Percentiles rank a stretch among this genome's conserved stretches.
Evolutionary conservation across 2,797 vertebrate species (phyloP).

Genomic region (Onychomys torridus): DNA sequence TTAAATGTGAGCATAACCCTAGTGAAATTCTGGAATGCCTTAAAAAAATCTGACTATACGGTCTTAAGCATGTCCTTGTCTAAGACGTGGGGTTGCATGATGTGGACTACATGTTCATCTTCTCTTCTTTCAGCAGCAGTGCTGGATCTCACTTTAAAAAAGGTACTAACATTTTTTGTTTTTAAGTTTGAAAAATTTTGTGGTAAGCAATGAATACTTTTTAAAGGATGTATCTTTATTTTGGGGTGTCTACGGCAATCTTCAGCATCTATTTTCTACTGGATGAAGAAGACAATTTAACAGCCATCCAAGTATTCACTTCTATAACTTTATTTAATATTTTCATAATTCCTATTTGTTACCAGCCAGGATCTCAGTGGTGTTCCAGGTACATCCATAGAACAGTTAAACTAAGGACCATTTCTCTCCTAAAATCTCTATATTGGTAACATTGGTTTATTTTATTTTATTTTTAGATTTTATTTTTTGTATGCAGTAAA

Average conservation of each 20-base stretch:
- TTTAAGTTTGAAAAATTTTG: not conserved
- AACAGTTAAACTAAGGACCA: conserved; percentile 6
- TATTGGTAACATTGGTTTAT: not conserved
- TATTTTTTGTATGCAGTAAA: not conserved
- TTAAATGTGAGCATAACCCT: not conserved
- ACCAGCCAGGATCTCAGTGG: conserved; percentile 79
- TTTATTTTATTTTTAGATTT: not conserved
- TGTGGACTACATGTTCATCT: not conserved
- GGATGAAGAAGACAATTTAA: conserved; percentile 86
- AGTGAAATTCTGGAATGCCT: not conserved
- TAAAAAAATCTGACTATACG: not conserved
- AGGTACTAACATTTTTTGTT: not conserved
- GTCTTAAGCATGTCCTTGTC: not conserved
- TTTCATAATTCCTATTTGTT: conserved; percentile 85
- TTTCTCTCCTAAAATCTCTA: not conserved
- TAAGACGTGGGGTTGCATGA: not conserved
- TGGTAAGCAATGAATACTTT: not conserved
- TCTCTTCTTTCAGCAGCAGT: not conserved
- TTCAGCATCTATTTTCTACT: conserved; percentile 85
- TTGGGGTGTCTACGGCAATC: conserved; percentile 83
- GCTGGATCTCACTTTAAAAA: not conserved
- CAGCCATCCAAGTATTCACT: conserved; percentile 85
- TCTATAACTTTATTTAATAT: conserved; percentile 87
- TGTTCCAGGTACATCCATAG: conserved; percentile 82
- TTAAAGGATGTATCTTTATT: not conserved